A percentile compares a stretch with the other conserved stretches of the same genome.
phyloP scores from a whole-genome alignment of 2,888 invertebrate species.

The Endotricha flammealis region DNA sequence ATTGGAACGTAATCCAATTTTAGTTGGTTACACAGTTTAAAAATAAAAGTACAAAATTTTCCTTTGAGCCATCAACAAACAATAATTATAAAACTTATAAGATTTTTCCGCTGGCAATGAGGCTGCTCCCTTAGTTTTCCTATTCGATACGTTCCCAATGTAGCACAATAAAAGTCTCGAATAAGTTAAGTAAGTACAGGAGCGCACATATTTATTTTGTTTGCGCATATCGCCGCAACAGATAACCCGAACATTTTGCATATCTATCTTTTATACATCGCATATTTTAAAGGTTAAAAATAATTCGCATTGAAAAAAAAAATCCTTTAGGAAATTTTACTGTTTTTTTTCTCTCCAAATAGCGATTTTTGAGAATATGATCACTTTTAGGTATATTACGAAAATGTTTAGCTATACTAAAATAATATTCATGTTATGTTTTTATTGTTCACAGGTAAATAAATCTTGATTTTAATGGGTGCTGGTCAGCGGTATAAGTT shows the following conservation, averaged over 20 bases:
- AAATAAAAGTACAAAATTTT: no score
- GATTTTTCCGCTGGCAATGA: slow-evolving; percentile 1
- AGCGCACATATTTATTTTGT: slow-evolving; percentile 8
- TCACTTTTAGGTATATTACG: no score
- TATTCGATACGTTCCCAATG: slow-evolving; percentile 38
- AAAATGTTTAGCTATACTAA: not conserved
- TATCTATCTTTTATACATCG: not conserved
- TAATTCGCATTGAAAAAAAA: no score
- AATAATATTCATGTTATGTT: not conserved
- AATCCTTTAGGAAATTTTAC: no score
- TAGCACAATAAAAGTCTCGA: slow-evolving; percentile 40
- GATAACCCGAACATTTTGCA: not conserved
- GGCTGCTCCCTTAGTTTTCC: slow-evolving; percentile 21
- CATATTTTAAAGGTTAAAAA: no score
- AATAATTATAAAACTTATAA: no score
- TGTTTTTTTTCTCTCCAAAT: no score
- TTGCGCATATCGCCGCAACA: not conserved
- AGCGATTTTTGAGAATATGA: no score
- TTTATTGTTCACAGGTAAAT: slow-evolving; percentile 10
- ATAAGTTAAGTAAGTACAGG: slow-evolving; percentile 25
- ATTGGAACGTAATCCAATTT: no score
- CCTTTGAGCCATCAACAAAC: no score
- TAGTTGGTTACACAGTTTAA: no score
- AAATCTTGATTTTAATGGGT: slow-evolving; percentile 4
- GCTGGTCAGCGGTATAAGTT: no score